These are phyloP conservation scores for Tragelaphus scriptus DNA, from an alignment of 2,113 vertebrate species.

Conservation along the genomic window DNA sequence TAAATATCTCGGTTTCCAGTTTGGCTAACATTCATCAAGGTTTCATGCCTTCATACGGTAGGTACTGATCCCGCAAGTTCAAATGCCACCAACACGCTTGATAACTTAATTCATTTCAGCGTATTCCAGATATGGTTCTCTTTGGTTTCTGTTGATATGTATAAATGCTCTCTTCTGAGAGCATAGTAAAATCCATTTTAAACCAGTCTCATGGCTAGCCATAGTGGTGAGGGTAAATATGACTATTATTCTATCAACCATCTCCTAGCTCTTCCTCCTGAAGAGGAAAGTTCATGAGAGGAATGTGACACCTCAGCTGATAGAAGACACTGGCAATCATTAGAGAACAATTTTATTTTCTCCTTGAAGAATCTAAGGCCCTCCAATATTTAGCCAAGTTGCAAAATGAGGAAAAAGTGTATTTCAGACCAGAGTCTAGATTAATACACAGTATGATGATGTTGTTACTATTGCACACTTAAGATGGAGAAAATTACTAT, in stretches of 20 bases:
- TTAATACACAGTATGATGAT: background rate
- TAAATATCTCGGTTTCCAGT: slow-evolving; percentile 3
- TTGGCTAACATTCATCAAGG: background rate
- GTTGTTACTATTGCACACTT: background rate
- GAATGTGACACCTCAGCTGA: background rate
- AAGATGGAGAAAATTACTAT: background rate
- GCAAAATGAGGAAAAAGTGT: background rate
- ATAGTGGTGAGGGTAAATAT: background rate
- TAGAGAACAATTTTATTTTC: background rate
- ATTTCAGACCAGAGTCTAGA: background rate
- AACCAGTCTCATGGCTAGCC: background rate
- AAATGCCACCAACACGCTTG: background rate
- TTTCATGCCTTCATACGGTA: background rate
- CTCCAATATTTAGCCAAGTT: background rate
- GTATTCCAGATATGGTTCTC: background rate
- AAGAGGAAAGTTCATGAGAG: background rate
- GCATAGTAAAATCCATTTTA: background rate
- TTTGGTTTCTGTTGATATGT: background rate
- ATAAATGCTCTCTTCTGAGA: background rate
- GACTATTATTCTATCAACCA: background rate
- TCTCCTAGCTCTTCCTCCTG: background rate
- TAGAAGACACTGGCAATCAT: background rate
- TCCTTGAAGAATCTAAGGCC: background rate
- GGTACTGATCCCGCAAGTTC: background rate
- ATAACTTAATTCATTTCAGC: background rate